Conservation (phyloP, 2,888 invertebrate species). For the Trachelus stipa region DNA sequence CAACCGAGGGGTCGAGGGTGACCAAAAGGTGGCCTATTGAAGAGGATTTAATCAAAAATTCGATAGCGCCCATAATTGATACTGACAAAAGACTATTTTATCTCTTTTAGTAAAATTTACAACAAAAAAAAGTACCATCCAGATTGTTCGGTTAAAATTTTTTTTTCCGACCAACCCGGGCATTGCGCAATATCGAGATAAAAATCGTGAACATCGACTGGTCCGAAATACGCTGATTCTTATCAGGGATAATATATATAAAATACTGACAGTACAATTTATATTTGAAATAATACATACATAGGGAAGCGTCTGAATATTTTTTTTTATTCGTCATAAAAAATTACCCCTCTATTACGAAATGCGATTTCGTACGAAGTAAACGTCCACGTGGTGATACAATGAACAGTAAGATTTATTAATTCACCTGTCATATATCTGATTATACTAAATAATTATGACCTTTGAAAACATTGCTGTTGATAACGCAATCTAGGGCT, state of each 20-base stretch:
- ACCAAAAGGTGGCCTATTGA: neutral
- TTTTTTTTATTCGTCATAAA: neutral
- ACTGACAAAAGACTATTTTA: neutral
- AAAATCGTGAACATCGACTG: neutral
- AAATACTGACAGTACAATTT: neutral
- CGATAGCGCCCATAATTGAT: neutral
- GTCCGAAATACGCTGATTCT: neutral
- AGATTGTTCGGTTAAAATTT: neutral
- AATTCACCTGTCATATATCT: too few species aligned
- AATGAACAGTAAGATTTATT: too few species aligned
- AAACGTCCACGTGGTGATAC: too few species aligned
- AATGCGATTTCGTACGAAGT: neutral
- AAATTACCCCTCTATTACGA: neutral
- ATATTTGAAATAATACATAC: neutral
- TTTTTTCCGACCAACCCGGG: neutral
- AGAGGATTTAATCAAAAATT: neutral
- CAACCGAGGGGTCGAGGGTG: neutral
- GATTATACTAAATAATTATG: neutral
- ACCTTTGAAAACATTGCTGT: neutral
- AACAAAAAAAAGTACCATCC: neutral
- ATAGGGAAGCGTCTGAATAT: neutral
- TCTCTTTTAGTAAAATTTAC: neutral
- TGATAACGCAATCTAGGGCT: too few species aligned
- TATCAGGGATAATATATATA: neutral
- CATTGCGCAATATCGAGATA: neutral